Base-by-base conservation (phyloP, 2,797 vertebrate genomes). In the Graptemys geographica region DNA sequence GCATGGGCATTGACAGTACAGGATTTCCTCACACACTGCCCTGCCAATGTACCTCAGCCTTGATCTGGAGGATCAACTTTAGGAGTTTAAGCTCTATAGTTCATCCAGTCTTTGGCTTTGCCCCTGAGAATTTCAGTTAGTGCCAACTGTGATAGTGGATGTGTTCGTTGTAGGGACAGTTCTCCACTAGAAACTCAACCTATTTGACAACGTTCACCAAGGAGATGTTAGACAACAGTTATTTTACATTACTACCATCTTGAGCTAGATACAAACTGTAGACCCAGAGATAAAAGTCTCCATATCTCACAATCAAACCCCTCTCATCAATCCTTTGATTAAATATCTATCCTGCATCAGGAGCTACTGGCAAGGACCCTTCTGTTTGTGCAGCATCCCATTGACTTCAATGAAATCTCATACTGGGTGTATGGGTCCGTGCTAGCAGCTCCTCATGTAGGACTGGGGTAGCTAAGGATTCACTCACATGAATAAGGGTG, bases 291-390 rank as follows among this genome's bases (percentile, higher is more conserved):
- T 31, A 47, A 49, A 78, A 49, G 74, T 49, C 25, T 47, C 74
- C 27, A 47, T 49, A 23, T 76, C 13, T 15, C 44, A 78, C 25
- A 47, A 16, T 49, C 44, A 47, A 49, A 27, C 25, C 8, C 27
- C 15, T 31, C 49, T 79, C 59, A 84, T 51, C 53, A 92, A 88
- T 5, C 78, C 18, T 87, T 56, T 88, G 25, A 81, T 81, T 51
- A 83, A 87, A 21, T 23, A 86, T 0, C 44, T 87, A 2, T 33
- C 87, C 19, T 89, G 25, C 76, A 33, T 4, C 82, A 86, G 85
- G 83, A 56, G 4, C 65, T 69, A 5, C 41, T 84, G 18, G 62
- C 69, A 89, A 86, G 56, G 49, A 79, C 28, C 12, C 28, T 92
- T 84, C 72, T 84, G 57, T 21, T 59, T 91, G 57, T 16, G 3